phyloP scores from a whole-genome alignment of 2,113 vertebrate genomes.

The Epinephelus moara region DNA sequence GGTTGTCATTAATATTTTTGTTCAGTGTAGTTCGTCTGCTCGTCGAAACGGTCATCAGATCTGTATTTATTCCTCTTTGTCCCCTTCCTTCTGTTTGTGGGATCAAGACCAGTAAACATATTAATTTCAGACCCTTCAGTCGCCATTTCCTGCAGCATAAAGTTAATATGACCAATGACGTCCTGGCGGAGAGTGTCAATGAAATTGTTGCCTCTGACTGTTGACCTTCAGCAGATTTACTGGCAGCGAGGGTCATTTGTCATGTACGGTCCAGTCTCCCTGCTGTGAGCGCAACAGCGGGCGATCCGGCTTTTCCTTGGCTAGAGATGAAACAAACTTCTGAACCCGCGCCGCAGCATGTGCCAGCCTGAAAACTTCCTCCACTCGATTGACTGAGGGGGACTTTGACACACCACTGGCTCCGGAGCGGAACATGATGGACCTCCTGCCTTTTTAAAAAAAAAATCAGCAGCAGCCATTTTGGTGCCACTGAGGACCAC shows the following conservation, averaged over 20 bases:
- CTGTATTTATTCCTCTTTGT: neutral
- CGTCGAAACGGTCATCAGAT: neutral
- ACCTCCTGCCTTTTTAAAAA: conserved; percentile 29
- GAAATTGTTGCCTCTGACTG: conserved; percentile 32
- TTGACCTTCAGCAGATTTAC: conserved; percentile 70
- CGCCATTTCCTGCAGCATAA: neutral
- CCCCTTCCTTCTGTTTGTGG: neutral
- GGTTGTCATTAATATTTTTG: too few species aligned
- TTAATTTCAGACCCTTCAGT: conserved; percentile 8
- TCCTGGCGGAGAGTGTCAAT: conserved; percentile 11
- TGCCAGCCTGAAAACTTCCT: conserved; percentile 44
- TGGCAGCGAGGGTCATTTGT: conserved; percentile 48
- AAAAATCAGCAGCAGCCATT: conserved; percentile 48
- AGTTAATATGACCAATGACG: conserved; percentile 28
- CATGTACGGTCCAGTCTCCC: conserved; percentile 41
- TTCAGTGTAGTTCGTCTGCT: neutral
- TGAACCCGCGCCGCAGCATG: neutral
- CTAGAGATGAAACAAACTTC: conserved; percentile 66
- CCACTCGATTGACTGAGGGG: conserved; percentile 32
- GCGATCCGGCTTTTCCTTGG: conserved; percentile 56
- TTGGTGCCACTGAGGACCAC: conserved; percentile 8
- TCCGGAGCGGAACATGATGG: conserved; percentile 10
- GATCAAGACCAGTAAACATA: conserved; percentile 36
- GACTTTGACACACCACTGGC: conserved; percentile 49
- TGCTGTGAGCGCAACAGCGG: conserved; percentile 46